phyloP scores from a whole-genome alignment of 2,888 invertebrate genomes.

The Phragmatobia fuliginosa region DNA sequence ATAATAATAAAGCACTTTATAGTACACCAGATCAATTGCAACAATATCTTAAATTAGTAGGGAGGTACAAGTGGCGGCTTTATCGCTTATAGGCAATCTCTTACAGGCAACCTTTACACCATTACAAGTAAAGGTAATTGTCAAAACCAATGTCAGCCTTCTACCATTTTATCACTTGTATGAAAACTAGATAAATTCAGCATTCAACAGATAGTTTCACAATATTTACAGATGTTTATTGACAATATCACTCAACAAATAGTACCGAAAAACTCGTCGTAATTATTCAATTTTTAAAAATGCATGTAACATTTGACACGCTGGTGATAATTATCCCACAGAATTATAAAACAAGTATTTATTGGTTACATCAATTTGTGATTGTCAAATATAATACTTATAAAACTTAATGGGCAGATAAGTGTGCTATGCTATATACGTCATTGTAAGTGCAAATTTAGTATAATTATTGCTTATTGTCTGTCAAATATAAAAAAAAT shows the following conservation, averaged over 20 bases:
- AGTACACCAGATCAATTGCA: too few relatives aligned
- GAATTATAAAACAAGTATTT: background rate
- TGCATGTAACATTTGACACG: background rate
- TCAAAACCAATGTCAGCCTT: constrained; percentile 1
- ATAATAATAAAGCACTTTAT: too few relatives aligned
- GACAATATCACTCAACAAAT: background rate
- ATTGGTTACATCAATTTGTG: background rate
- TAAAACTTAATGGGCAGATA: background rate
- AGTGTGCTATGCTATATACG: constrained; percentile 6
- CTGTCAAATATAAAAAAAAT: constrained; percentile 37
- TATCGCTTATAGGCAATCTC: too few relatives aligned
- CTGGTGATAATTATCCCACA: background rate
- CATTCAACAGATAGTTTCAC: background rate
- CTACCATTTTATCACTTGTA: background rate
- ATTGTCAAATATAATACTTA: background rate
- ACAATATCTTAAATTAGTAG: too few relatives aligned
- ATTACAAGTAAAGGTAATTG: constrained; percentile 11
- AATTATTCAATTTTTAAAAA: background rate
- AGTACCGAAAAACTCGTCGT: background rate
- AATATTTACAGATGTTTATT: background rate
- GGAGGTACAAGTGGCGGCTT: too few relatives aligned
- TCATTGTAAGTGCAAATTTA: constrained; percentile 30
- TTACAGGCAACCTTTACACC: background rate
- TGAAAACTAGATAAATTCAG: background rate
- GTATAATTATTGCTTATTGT: constrained; percentile 47